Evolutionary conservation across 2,888 invertebrate genomes (phyloP).

Genomic region (Sturmia bella): DNA sequence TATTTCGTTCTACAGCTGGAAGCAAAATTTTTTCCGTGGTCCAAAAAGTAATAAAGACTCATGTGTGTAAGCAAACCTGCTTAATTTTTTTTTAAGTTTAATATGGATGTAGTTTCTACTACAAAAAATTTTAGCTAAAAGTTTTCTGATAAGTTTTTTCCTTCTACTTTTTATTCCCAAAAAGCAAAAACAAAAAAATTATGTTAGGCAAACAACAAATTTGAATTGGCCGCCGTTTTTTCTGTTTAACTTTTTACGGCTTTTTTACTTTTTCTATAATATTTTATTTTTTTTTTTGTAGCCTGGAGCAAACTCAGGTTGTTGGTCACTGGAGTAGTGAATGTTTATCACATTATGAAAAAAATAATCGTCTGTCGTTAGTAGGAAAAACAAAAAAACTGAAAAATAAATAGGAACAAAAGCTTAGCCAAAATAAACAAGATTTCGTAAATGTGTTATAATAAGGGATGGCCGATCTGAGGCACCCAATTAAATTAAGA

Average conservation of each 20-base stretch:
- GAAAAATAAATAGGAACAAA: conserved; percentile 27
- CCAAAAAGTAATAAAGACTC: conserved; percentile 45
- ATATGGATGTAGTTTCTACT: conserved; percentile 16
- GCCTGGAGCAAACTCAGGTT: conserved; percentile 65
- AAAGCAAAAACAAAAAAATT: conserved; percentile 44
- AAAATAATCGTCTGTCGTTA: conserved; percentile 37
- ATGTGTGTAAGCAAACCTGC: conserved; percentile 62
- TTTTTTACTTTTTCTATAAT: conserved; percentile 22
- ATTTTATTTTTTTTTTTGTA: no score
- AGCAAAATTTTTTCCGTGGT: conserved; percentile 49
- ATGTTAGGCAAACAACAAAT: conserved; percentile 68
- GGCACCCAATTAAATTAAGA: neutral
- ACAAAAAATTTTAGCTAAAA: conserved; percentile 56
- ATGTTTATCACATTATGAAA: conserved; percentile 61
- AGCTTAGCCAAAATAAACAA: conserved; percentile 37
- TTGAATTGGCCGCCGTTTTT: conserved; percentile 68
- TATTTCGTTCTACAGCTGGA: conserved; percentile 65
- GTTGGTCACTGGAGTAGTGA: conserved; percentile 70
- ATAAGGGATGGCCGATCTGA: conserved; percentile 2
- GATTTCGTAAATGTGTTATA: conserved; percentile 51
- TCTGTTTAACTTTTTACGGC: conserved; percentile 34
- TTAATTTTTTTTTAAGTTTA: conserved; percentile 39
- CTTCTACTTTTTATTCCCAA: conserved; percentile 46
- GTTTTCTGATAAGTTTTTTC: conserved; percentile 27
- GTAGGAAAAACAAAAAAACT: neutral